Conservation (phyloP, 2,888 invertebrate species). For the Acrobasis consociella region DNA sequence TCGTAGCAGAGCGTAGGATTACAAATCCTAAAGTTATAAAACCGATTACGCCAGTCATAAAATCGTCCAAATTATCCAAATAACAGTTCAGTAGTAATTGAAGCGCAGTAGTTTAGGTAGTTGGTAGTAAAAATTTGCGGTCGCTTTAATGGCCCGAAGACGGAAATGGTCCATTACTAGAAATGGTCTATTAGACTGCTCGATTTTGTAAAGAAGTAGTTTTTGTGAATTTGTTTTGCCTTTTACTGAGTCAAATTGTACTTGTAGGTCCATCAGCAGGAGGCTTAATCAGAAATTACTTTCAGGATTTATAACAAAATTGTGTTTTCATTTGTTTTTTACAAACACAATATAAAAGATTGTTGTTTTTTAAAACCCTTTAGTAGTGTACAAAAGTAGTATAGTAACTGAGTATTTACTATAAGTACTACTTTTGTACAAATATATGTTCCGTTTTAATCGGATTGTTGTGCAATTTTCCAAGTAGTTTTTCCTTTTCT, state of each 20-base stretch:
- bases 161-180: slow-evolving; percentile 45
- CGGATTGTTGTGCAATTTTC: too few species aligned
- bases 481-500: too few species aligned
- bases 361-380: too few species aligned
- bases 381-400: too few species aligned
- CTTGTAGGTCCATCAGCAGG: too few species aligned
- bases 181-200: slow-evolving; percentile 44
- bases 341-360: too few species aligned
- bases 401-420: too few species aligned
- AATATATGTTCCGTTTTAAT: too few species aligned
- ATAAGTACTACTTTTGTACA: too few species aligned
- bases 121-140: slow-evolving; percentile 46
- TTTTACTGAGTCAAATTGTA: not conserved
- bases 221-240: not conserved
- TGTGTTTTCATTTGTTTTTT: too few species aligned
- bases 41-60: slow-evolving; percentile 16
- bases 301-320: too few species aligned
- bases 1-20: not conserved
- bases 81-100: slow-evolving; percentile 35
- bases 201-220: slow-evolving; percentile 42
- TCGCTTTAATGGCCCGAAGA: slow-evolving; percentile 46
- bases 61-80: slow-evolving; percentile 20
- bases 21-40: not conserved
- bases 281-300: too few species aligned
- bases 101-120: slow-evolving; percentile 37